Percentiles rank a stretch among this genome's conserved stretches.
phyloP scores from a whole-genome alignment of 2,797 vertebrate genomes.

The Petrocephalus schoutedeni region DNA sequence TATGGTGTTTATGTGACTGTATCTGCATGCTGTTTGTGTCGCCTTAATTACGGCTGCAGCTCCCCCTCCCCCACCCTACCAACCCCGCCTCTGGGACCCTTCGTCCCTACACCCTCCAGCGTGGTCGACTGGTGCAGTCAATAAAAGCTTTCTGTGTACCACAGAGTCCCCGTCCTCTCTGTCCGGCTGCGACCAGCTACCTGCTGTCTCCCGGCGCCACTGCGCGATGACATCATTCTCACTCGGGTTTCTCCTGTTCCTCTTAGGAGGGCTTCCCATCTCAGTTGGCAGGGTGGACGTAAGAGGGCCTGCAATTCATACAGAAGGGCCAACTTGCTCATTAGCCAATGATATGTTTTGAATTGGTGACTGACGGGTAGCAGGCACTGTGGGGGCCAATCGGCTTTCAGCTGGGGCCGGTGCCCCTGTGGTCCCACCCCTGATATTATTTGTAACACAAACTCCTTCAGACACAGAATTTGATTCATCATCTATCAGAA shows the following conservation, averaged over 20 bases:
- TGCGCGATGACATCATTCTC: neutral
- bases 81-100: conserved; percentile 51
- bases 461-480: neutral
- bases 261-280: neutral
- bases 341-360: neutral
- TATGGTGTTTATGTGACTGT: conserved; percentile 90
- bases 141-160: conserved; percentile 95
- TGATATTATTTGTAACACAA: neutral
- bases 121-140: conserved; percentile 91
- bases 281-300: neutral
- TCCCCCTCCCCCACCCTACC: conserved; percentile 55
- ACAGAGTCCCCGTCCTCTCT: conserved; percentile 36
- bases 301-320: neutral
- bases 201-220: too few species aligned
- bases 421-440: neutral
- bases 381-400: neutral
- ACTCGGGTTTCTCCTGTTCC: neutral
- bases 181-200: conserved; percentile 12
- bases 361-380: neutral
- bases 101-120: conserved; percentile 68
- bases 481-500: neutral
- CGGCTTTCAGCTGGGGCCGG: neutral
- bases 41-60: conserved; percentile 78
- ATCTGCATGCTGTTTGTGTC: conserved; percentile 95
- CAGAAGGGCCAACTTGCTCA: neutral